Base-by-base conservation (phyloP, 2,113 vertebrate species). In the Felis chaus region DNA sequence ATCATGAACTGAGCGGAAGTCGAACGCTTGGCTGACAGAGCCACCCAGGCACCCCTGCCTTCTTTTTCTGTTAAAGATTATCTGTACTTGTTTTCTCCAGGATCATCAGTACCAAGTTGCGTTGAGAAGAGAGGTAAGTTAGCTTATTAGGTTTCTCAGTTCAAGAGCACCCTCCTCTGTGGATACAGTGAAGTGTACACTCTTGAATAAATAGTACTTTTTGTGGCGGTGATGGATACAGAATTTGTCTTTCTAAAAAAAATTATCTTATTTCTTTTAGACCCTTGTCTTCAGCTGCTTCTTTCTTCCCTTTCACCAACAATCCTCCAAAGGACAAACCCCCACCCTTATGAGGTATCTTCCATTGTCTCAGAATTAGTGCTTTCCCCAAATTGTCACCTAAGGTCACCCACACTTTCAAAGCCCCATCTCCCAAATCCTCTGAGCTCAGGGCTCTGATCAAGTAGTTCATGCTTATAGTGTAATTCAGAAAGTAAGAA, bases 101-200 rank as follows among this genome's bases (percentile, higher is more conserved):
- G 15, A 69, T 82, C 39, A 69, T 29, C 66, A 87, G 61, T 6
- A 76, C 21, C 55, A 84, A 76, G 41, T 74, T 48, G 83, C 61
- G 15, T 36, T 8, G 14, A 14, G 25, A 94, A 71, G 8, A 11
- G 31, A 78, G 45, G 4, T n/a, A 48, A 82, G 29, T 18, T 89
- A 48, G 21, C 23, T 84, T 80, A 79, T 33, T 33, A 57, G 45
- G 27, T 50, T 93, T 97, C 91, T 88, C 76, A 69, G 53, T 79
- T 96, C 55, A 96, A 87, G n/a, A 94, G 63, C 50, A 71, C 79
- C 79, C 83, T 96, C 89, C 92, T 90, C 79, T 98, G 90, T 68
- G 73, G n/a, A 57, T n/a, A 45, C 4, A 61, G 3, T 39, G 10
- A 86, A 91, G 7, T 93, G 21, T 39, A 89, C 45, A 15, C 55